Evolutionary conservation across 2,888 invertebrate species (phyloP).

Genomic region (Patella caerulea): DNA sequence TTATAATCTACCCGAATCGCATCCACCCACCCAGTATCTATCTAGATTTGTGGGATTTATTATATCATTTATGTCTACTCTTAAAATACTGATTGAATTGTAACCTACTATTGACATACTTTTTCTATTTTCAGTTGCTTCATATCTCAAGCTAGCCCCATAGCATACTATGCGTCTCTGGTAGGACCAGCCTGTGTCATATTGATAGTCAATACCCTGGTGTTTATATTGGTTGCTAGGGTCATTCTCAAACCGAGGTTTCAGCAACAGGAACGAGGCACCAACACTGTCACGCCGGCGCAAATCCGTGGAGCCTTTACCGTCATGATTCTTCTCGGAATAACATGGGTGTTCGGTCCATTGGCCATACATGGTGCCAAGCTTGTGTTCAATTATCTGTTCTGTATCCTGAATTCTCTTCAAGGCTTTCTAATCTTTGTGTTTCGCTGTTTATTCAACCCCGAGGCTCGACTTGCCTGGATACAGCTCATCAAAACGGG

Average conservation of each 20-base stretch:
- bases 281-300: slow-evolving; percentile 25
- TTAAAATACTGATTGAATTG: no score
- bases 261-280: slow-evolving; percentile 42
- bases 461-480: slow-evolving; percentile 63
- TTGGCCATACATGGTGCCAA: slow-evolving; percentile 63
- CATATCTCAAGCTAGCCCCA: slow-evolving; percentile 66
- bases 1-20: no score
- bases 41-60: not conserved
- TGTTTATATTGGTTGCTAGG: slow-evolving; percentile 70
- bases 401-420: slow-evolving; percentile 65
- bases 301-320: slow-evolving; percentile 65
- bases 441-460: slow-evolving; percentile 63
- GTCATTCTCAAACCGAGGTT: slow-evolving; percentile 62
- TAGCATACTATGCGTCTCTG: slow-evolving; percentile 71
- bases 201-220: slow-evolving; percentile 70
- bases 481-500: slow-evolving; percentile 60
- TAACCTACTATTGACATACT: not conserved
- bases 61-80: no score
- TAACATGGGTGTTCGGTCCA: slow-evolving; percentile 68
- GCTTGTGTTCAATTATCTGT: slow-evolving; percentile 62
- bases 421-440: slow-evolving; percentile 66
- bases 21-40: no score
- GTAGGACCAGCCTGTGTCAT: slow-evolving; percentile 72
- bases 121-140: slow-evolving; percentile 68
- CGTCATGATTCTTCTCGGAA: slow-evolving; percentile 63